phyloP scores from a whole-genome alignment of 2,888 invertebrate species.

The Gnatocerus cornutus region DNA sequence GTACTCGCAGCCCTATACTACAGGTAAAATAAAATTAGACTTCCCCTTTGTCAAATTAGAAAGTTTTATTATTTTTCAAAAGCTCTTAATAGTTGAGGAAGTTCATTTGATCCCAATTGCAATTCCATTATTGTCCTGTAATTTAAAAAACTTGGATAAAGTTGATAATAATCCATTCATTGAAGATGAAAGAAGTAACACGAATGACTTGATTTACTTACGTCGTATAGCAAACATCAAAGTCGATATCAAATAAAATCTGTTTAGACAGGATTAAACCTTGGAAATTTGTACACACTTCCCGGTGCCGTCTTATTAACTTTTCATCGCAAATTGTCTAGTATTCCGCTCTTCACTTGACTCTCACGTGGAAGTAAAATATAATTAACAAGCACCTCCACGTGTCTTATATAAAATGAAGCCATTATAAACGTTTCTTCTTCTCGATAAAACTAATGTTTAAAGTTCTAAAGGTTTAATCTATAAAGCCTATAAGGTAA shows the following conservation, averaged over 20 bases:
- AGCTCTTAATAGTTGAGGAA: conserved; percentile 28
- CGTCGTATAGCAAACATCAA: conserved; percentile 27
- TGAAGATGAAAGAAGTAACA: conserved; percentile 22
- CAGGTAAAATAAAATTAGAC: conserved; percentile 68
- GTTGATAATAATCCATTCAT: conserved; percentile 23
- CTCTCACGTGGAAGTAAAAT: conserved; percentile 19
- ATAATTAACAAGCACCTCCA: conserved; percentile 23
- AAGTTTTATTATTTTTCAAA: conserved; percentile 32
- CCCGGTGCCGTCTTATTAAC: not conserved
- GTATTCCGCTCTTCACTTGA: not conserved
- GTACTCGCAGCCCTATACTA: conserved; percentile 74
- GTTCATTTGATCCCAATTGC: conserved; percentile 29
- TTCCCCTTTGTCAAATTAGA: not conserved
- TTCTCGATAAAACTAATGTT: conserved; percentile 5
- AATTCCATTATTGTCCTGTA: conserved; percentile 15
- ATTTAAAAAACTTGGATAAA: conserved; percentile 18
- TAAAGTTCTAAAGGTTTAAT: conserved; percentile 7
- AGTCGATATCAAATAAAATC: conserved; percentile 21
- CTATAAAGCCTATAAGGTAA: conserved; percentile 6
- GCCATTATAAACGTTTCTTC: conserved; percentile 19
- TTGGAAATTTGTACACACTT: not conserved
- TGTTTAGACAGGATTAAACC: conserved; percentile 6
- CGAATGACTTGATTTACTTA: conserved; percentile 32
- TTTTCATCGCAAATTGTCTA: not conserved
- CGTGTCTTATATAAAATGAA: conserved; percentile 16